Base-by-base conservation (phyloP, 2,113 vertebrate species). In the Okapia johnstoni region DNA sequence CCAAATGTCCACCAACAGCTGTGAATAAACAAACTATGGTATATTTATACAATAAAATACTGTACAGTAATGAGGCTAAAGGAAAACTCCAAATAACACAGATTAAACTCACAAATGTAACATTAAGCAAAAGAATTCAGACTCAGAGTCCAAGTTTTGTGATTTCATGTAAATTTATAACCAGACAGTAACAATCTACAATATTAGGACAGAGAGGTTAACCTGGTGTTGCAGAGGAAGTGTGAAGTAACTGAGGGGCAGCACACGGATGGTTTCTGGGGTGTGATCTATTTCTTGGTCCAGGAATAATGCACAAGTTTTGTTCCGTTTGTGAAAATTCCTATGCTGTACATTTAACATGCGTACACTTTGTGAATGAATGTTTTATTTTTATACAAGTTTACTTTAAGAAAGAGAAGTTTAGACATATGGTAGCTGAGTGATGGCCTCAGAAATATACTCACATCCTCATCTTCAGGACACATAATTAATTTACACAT, bases 331-430 rank as follows among this genome's bases (percentile, higher is more conserved):
- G 66, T 81, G 12, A 57, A 91, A 58, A 43, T 85, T 33, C 46
- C 8, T 83, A 15, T 55, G 23, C 30, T 85, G 7, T 70, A 61
- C 25, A 81, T 4, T 76, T 91, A 88, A 88, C 85, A 76, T 26
- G 5, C 61, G 19, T 46, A 13, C 0, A 84, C 2, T 88, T 73
- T 52, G 28, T 86, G 70, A 81, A 55, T 46, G 17, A 43, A 12
- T 48, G 23, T 55, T 96, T 93, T 86, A 89, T 58, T 84, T 94
- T 58, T 80, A 21, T 83, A 57, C 16, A 96, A 87, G 46, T 66
- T 95, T 92, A 63, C 30, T 90, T 70, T 55, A 43, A 54, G 58
- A 96, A 84, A 79, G 13, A n/a, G 46, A 84, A 87, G 19, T 52
- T 89, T 89, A 76, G 63, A 76, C 36, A 40, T 46, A 23, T 57